Evolutionary conservation across 2,888 invertebrate genomes (phyloP).

Genomic region (Cordylochernes scorpioides): DNA sequence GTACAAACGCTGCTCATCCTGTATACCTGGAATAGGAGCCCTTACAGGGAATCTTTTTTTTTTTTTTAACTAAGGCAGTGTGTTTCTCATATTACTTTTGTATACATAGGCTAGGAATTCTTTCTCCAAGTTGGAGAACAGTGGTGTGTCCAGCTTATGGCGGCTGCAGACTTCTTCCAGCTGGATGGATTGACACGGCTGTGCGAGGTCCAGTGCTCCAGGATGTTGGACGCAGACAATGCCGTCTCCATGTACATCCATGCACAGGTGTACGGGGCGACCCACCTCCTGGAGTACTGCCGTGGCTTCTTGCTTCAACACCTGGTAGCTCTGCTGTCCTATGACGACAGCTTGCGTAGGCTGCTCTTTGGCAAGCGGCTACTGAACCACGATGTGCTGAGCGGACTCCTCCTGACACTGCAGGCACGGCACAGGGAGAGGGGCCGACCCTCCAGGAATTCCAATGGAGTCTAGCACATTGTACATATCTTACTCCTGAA

Average conservation of each 20-base stretch:
- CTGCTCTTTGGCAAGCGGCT: constrained; percentile 61
- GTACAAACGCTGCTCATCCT: too few species aligned
- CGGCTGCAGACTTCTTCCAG: constrained; percentile 73
- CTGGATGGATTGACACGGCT: constrained; percentile 53
- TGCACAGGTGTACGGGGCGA: constrained; percentile 69
- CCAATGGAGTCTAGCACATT: too few species aligned
- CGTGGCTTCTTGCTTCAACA: constrained; percentile 70
- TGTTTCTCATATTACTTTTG: too few species aligned
- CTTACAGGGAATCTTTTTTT: too few species aligned
- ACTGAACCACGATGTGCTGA: constrained; percentile 64
- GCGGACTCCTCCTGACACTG: constrained; percentile 46
- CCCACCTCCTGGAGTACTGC: constrained; percentile 58
- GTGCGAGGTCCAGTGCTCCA: constrained; percentile 58
- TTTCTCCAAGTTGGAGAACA: too few species aligned
- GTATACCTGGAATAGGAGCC: too few species aligned
- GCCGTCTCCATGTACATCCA: constrained; percentile 76
- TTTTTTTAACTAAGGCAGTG: too few species aligned
- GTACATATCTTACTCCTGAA: too few species aligned
- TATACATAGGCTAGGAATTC: too few species aligned
- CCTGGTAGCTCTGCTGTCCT: constrained; percentile 73
- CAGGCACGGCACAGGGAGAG: constrained; percentile 33
- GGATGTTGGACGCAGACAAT: constrained; percentile 56
- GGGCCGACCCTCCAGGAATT: too few species aligned
- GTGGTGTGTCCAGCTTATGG: constrained; percentile 34
- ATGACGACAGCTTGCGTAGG: constrained; percentile 64